Percentiles rank a stretch among this genome's conserved stretches.
Evolutionary conservation across 35 echinoderm and acorn worm genomes (phyloP).

Genomic region (Holothuria glaberrima): DNA sequence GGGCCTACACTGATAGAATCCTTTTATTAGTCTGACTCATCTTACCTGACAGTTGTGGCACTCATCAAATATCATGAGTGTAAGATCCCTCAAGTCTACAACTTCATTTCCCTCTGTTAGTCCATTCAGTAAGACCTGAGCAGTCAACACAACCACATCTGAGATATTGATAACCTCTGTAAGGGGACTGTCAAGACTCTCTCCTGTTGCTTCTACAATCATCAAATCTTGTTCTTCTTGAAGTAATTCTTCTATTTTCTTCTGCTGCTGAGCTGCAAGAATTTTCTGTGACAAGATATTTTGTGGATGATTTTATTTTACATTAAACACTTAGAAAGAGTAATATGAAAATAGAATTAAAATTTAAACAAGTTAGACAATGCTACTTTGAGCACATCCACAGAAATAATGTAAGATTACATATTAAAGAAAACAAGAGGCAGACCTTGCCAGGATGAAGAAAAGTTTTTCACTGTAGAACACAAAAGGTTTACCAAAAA

Average conservation of each 20-base stretch:
- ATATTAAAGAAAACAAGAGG: no score
- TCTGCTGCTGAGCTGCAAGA: constrained; percentile 30
- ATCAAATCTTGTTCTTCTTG: neutral
- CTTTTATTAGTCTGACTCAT: neutral
- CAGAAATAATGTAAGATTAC: no score
- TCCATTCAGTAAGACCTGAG: constrained; percentile 61
- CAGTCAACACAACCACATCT: constrained; percentile 42
- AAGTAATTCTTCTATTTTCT: neutral
- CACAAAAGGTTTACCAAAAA: no score
- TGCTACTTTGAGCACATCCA: no score
- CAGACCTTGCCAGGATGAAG: no score
- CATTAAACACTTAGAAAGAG: no score
- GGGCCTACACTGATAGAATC: no score
- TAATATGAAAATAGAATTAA: no score
- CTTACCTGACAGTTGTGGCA: constrained; percentile 55
- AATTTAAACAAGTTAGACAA: no score
- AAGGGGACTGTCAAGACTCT: constrained; percentile 19
- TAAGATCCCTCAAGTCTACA: constrained; percentile 4
- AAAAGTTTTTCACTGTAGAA: no score
- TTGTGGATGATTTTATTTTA: no score
- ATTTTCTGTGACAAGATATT: constrained; percentile 35
- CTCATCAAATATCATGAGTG: constrained; percentile 55
- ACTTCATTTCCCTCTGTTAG: neutral
- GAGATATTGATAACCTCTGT: neutral
- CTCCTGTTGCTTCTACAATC: constrained; percentile 20